Conservation (phyloP, 2,113 vertebrate genomes). For the Corythornis cristatus region DNA sequence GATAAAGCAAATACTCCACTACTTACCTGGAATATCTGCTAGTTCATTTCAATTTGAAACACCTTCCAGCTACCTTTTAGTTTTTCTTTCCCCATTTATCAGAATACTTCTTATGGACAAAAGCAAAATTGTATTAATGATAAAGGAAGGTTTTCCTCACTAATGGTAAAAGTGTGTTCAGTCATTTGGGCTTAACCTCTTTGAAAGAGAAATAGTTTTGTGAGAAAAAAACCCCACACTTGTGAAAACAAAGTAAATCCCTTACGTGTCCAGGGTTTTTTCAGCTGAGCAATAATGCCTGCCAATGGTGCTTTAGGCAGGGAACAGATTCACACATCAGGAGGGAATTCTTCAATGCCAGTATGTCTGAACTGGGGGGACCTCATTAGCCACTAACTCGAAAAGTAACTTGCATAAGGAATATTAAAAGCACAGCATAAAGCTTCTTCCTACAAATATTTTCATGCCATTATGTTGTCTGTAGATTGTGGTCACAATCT, state of each 20-base stretch:
- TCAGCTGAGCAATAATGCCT: neutral
- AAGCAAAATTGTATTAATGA: neutral
- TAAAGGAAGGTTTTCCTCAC: neutral
- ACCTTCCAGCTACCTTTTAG: neutral
- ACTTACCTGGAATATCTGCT: neutral
- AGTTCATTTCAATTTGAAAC: neutral
- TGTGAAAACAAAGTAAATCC: constrained; percentile 1
- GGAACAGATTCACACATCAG: neutral
- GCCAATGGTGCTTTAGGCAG: neutral
- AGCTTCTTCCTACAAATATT: neutral
- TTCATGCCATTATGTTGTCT: neutral
- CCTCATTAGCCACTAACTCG: neutral
- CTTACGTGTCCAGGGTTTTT: neutral
- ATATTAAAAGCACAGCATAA: neutral
- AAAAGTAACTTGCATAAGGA: neutral
- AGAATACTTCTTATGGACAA: neutral
- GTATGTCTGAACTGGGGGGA: neutral
- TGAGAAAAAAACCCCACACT: neutral
- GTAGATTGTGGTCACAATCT: neutral
- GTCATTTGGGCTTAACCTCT: neutral
- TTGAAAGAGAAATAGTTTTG: neutral
- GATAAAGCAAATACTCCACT: neutral
- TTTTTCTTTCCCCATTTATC: neutral
- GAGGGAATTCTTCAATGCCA: constrained; percentile 4
- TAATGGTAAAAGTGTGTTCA: neutral